Conservation (phyloP, 2,113 vertebrate genomes). For the Stomatorhinus ivindoensis region DNA sequence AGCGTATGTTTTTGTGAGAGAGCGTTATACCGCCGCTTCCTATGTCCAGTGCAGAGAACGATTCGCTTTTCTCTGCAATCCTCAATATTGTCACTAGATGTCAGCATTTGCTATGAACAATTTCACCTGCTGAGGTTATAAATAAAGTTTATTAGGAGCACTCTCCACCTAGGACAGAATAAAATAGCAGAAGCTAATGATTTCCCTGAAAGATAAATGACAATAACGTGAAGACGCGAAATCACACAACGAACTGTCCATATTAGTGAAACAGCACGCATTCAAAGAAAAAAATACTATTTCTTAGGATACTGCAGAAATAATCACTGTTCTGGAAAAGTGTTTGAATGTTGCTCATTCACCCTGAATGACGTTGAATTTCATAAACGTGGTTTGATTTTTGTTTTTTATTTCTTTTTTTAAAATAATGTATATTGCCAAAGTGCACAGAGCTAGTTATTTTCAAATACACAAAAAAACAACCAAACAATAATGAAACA, state of each 20-base stretch:
- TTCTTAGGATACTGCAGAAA: neutral
- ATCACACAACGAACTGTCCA: neutral
- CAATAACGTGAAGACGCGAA: neutral
- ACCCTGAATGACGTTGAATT: neutral
- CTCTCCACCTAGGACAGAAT: neutral
- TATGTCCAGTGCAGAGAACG: neutral
- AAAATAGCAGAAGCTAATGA: neutral
- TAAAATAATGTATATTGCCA: constrained; percentile 52
- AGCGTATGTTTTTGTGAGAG: neutral
- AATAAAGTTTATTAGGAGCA: constrained; percentile 12
- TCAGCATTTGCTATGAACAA: neutral
- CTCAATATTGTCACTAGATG: neutral
- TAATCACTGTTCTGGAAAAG: neutral
- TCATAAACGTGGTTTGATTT: neutral
- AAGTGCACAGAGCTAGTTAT: constrained; percentile 59
- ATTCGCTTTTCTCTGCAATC: neutral
- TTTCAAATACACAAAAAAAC: constrained; percentile 39
- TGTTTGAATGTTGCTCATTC: neutral
- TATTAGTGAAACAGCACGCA: neutral
- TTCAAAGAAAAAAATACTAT: neutral
- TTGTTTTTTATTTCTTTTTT: constrained; percentile 47
- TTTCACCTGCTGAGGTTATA: neutral
- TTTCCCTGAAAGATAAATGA: neutral
- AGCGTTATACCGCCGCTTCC: neutral
- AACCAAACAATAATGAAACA: constrained; percentile 36